These are phyloP conservation scores for Cecidostiba fungosa DNA, from an alignment of 2,888 invertebrate species.

Conservation along the genomic window DNA sequence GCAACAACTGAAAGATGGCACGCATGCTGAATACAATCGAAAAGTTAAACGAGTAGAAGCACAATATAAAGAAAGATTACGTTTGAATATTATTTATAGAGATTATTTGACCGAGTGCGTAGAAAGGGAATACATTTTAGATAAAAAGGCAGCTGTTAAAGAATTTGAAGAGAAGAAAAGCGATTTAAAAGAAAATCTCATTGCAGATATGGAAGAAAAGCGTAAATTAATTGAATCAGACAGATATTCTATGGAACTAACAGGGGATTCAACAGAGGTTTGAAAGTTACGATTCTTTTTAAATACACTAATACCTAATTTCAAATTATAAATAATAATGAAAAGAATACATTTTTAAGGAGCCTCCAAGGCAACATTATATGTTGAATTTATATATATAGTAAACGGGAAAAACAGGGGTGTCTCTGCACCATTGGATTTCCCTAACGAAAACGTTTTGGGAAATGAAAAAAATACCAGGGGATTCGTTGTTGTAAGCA, in stretches of 20 bases:
- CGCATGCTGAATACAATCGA: slow-evolving; percentile 92
- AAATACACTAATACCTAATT: not conserved
- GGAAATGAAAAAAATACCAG: not conserved
- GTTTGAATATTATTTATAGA: slow-evolving; percentile 88
- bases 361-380: too few relatives aligned
- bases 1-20: slow-evolving; percentile 92
- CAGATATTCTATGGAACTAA: slow-evolving; percentile 92
- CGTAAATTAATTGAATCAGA: slow-evolving; percentile 94
- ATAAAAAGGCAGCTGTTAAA: slow-evolving; percentile 93
- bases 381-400: too few relatives aligned
- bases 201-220: slow-evolving; percentile 96
- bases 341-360: not conserved
- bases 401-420: too few relatives aligned
- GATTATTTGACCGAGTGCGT: slow-evolving; percentile 93
- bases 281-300: not conserved
- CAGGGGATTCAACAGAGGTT: slow-evolving; percentile 92
- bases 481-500: too few relatives aligned
- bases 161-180: slow-evolving; percentile 98
- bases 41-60: slow-evolving; percentile 91
- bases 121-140: slow-evolving; percentile 92
- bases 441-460: too few relatives aligned
- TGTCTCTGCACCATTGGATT: too few relatives aligned
- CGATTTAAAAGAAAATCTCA: slow-evolving; percentile 92
- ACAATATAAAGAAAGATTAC: slow-evolving; percentile 88
- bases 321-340: not conserved